Evolutionary conservation across 2,888 invertebrate species (phyloP).

Genomic region (Gortyna flavago): DNA sequence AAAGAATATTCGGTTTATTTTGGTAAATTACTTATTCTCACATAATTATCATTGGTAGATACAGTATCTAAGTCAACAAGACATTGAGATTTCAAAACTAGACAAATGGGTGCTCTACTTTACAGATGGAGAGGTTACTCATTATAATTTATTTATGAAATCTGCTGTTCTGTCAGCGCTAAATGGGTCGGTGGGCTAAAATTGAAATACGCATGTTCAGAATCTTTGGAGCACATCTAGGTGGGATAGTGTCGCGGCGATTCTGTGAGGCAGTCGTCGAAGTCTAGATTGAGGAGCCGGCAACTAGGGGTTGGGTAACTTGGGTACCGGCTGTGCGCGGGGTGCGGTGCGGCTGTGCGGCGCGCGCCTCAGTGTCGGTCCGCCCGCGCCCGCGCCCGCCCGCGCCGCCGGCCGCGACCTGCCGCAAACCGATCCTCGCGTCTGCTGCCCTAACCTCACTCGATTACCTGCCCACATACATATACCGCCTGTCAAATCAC

Average conservation of each 20-base stretch:
- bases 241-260: constrained; percentile 53
- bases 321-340: constrained; percentile 63
- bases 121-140: constrained; percentile 41
- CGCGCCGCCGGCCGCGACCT: constrained; percentile 84
- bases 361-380: constrained; percentile 88
- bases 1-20: constrained; percentile 18
- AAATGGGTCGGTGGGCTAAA: constrained; percentile 47
- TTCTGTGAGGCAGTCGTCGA: constrained; percentile 66
- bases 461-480: constrained; percentile 76
- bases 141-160: constrained; percentile 47
- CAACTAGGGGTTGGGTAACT: constrained; percentile 65
- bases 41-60: constrained; percentile 18
- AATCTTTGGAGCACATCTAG: constrained; percentile 44
- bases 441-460: constrained; percentile 83
- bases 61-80: constrained; percentile 25
- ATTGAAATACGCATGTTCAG: constrained; percentile 52
- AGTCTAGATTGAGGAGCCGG: constrained; percentile 77
- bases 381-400: constrained; percentile 88
- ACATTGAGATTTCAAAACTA: constrained; percentile 40
- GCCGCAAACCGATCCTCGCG: constrained; percentile 81
- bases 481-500: constrained; percentile 78
- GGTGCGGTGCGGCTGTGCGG: constrained; percentile 78
- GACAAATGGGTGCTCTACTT: constrained; percentile 49
- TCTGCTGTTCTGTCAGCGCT: constrained; percentile 28
- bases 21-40: constrained; percentile 29